Conservation (phyloP, 2,888 invertebrate species). For the Leptopilina syphax region DNA sequence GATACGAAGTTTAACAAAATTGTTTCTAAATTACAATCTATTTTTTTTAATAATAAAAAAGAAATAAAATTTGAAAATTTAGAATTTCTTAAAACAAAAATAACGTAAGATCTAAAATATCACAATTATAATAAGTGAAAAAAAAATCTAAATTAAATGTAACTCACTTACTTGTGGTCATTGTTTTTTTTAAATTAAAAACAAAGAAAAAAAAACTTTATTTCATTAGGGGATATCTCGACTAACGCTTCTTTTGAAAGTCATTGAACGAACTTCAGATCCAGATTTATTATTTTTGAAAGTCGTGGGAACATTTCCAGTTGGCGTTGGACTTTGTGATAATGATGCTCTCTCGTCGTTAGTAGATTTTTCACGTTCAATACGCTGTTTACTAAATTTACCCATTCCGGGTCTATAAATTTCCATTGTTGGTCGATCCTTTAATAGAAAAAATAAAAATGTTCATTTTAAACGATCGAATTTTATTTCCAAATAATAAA, state of each 20-base stretch:
- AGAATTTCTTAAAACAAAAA: too few relatives aligned
- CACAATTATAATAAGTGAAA: neutral
- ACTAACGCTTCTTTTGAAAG: conserved; percentile 73
- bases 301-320: conserved; percentile 53
- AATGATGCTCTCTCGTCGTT: conserved; percentile 72
- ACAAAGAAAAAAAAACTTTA: neutral
- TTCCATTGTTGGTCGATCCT: conserved; percentile 93
- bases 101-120: neutral
- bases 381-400: conserved; percentile 84
- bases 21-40: too few relatives aligned
- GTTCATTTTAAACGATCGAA: neutral
- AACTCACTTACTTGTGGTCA: neutral
- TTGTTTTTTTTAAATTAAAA: neutral
- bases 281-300: conserved; percentile 64
- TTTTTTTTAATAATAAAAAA: neutral
- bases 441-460: conserved; percentile 40
- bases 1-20: too few relatives aligned
- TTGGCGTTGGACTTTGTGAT: conserved; percentile 73
- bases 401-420: conserved; percentile 95
- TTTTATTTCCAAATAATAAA: too few relatives aligned
- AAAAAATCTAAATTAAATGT: neutral
- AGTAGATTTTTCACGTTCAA: conserved; percentile 73
- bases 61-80: too few relatives aligned
- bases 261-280: conserved; percentile 73
- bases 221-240: conserved; percentile 68